These are phyloP conservation scores for Platalea minor DNA, from an alignment of 2,797 vertebrate genomes.

Conservation along the genomic window DNA sequence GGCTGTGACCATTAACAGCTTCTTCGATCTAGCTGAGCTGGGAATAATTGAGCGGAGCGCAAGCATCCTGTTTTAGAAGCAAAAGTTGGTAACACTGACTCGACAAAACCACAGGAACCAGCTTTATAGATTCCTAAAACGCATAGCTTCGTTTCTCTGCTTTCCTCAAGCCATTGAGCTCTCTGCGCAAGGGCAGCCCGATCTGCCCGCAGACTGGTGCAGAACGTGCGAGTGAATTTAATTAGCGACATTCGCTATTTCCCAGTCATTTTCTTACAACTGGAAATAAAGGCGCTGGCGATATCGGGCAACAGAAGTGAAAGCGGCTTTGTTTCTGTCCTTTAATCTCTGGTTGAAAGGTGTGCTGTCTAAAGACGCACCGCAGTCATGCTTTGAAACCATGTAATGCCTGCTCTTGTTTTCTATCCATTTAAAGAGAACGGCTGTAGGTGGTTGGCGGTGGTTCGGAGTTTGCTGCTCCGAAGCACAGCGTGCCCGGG, in stretches of 20 bases:
- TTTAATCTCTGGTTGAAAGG: background rate
- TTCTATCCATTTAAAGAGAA: background rate
- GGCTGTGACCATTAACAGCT: slow-evolving; percentile 1
- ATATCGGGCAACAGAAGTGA: background rate
- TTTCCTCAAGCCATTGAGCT: background rate
- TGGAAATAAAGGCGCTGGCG: background rate
- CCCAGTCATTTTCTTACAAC: background rate
- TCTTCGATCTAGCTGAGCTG: background rate
- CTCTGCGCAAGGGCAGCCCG: background rate
- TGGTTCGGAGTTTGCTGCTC: background rate
- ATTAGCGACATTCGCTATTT: background rate
- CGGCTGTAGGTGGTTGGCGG: background rate
- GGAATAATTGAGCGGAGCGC: background rate
- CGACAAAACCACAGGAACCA: background rate
- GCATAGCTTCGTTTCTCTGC: background rate
- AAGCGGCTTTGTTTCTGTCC: background rate
- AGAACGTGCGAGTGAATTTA: background rate
- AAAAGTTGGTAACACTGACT: background rate
- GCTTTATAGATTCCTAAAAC: background rate
- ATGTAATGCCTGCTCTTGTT: accelerated
- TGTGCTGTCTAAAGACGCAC: background rate
- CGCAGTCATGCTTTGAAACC: accelerated
- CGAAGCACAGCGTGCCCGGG: background rate
- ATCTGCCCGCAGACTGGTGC: background rate
- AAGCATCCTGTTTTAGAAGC: background rate